These are phyloP conservation scores for Phyllostomus hastatus DNA, from an alignment of 2,113 vertebrate species.

Conservation along the genomic window DNA sequence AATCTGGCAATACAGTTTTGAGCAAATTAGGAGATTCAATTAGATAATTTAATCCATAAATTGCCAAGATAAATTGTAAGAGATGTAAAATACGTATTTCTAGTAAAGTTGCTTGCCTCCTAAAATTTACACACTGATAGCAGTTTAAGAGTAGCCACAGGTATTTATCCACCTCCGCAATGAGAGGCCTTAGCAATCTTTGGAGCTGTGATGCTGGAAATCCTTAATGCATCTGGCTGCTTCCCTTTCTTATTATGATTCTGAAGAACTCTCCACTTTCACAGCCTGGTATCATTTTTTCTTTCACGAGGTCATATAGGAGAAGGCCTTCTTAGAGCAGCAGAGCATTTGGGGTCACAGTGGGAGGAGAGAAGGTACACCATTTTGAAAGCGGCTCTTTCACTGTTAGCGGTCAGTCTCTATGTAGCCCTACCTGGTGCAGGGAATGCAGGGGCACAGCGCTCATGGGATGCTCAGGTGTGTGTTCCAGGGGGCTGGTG, in stretches of 20 bases:
- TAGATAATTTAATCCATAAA: neutral
- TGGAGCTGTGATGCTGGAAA: neutral
- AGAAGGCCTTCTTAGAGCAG: neutral
- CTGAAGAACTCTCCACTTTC: neutral
- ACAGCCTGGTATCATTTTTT: neutral
- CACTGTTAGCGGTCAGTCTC: neutral
- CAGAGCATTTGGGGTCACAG: neutral
- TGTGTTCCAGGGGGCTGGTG: too few species aligned
- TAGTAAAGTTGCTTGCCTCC: neutral
- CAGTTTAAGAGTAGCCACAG: neutral
- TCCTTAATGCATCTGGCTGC: neutral
- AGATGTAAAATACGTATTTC: neutral
- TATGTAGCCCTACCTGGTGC: fast-evolving
- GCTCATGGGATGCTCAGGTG: too few species aligned
- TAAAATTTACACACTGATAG: neutral
- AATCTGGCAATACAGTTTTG: neutral
- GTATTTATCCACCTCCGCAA: neutral
- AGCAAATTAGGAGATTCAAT: neutral
- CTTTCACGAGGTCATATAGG: neutral
- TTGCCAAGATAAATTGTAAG: neutral
- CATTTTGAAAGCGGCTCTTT: fast-evolving
- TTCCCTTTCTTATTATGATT: neutral
- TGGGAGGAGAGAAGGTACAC: neutral
- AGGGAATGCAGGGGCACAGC: too few species aligned
- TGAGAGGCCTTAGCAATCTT: neutral